Evolutionary conservation across 2,113 vertebrate species (phyloP).

Genomic region (Albula goreensis): DNA sequence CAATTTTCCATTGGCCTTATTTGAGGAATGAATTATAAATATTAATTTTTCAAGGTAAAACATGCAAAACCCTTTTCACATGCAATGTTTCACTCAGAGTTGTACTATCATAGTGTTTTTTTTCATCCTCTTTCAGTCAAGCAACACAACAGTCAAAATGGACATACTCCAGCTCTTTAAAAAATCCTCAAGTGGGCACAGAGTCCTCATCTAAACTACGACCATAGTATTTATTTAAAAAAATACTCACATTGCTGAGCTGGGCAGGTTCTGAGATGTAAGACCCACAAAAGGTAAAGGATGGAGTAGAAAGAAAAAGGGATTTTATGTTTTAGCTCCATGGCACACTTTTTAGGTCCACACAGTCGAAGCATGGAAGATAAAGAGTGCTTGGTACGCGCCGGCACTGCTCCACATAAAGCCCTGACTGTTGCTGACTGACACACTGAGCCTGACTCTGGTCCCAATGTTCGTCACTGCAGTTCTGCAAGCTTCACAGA

Average conservation of each 20-base stretch:
- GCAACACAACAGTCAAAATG: background rate
- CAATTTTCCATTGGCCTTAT: too few species aligned
- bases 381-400: slow-evolving; percentile 68
- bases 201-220: background rate
- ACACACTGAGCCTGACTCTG: slow-evolving; percentile 71
- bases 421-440: slow-evolving; percentile 60
- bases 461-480: slow-evolving; percentile 74
- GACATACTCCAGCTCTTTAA: background rate
- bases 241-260: slow-evolving; percentile 63
- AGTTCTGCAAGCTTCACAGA: slow-evolving; percentile 63
- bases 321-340: slow-evolving; percentile 58
- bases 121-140: background rate
- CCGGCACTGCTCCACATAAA: slow-evolving; percentile 73
- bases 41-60: too few species aligned
- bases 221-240: background rate
- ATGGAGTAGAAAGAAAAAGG: slow-evolving; percentile 49
- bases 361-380: slow-evolving; percentile 60
- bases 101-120: background rate
- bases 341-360: slow-evolving; percentile 54
- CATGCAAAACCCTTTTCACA: background rate
- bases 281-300: slow-evolving; percentile 45
- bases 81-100: background rate
- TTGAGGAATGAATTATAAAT: too few species aligned
- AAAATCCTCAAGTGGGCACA: background rate
- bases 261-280: slow-evolving; percentile 45